These are phyloP conservation scores for Meandrusa payeni DNA, from an alignment of 2,888 invertebrate genomes.

Conservation along the genomic window DNA sequence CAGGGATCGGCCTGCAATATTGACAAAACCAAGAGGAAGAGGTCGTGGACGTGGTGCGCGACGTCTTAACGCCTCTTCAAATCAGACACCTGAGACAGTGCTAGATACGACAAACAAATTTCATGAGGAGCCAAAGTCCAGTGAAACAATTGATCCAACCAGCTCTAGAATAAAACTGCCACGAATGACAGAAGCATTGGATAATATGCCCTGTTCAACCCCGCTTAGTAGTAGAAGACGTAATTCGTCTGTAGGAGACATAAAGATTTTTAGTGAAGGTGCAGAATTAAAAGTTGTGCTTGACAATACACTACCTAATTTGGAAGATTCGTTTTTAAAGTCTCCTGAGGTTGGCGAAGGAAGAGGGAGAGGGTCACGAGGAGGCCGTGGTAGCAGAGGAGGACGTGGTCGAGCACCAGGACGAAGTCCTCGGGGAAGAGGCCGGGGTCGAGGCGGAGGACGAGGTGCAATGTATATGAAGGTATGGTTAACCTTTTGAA, in stretches of 20 bases:
- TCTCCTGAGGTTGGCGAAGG: conserved; percentile 41
- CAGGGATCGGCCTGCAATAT: conserved; percentile 64
- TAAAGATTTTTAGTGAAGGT: conserved; percentile 41
- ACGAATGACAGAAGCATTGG: conserved; percentile 71
- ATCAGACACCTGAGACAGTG: conserved; percentile 35
- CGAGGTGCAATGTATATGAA: conserved; percentile 58
- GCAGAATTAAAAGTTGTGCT: conserved; percentile 45
- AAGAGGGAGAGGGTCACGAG: conserved; percentile 31
- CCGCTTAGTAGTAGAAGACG: conserved; percentile 58
- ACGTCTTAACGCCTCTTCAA: conserved; percentile 34
- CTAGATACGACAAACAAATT: conserved; percentile 38
- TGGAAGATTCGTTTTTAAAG: conserved; percentile 49
- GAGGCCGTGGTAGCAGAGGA: conserved; percentile 34
- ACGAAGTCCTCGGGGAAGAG: conserved; percentile 48
- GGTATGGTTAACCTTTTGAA: conserved; percentile 29
- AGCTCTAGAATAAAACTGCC: conserved; percentile 71
- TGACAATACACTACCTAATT: conserved; percentile 37
- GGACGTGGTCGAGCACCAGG: conserved; percentile 42
- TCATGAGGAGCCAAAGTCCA: conserved; percentile 33
- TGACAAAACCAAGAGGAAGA: conserved; percentile 61
- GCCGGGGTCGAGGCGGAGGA: conserved; percentile 66
- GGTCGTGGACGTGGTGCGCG: conserved; percentile 61
- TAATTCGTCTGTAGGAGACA: conserved; percentile 40
- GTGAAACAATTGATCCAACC: conserved; percentile 59
- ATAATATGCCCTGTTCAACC: conserved; percentile 60